A percentile compares a stretch with the other conserved stretches of the same genome.
phyloP scores from a whole-genome alignment of 2,888 invertebrate species.

The Caenorhabditis angaria region DNA sequence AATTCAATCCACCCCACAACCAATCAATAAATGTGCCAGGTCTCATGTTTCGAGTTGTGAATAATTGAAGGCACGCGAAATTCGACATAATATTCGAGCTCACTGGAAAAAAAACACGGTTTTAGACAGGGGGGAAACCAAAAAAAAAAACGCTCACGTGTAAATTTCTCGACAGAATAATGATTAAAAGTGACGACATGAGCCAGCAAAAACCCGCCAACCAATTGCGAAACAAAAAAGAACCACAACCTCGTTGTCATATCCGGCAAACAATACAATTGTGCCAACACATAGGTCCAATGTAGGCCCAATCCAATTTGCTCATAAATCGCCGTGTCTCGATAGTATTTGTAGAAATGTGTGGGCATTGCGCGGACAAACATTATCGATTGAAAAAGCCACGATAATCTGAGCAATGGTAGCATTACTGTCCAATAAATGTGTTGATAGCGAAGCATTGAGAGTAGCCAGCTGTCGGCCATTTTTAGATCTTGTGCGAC shows the following conservation, averaged over 20 bases:
- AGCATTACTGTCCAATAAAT: conserved; percentile 68
- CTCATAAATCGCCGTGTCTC: conserved; percentile 53
- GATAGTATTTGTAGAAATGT: conserved; percentile 61
- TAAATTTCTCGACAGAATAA: conserved; percentile 70
- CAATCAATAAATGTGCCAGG: conserved; percentile 65
- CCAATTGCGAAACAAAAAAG: conserved; percentile 61
- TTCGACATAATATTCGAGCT: conserved; percentile 65
- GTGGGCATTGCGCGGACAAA: conserved; percentile 66
- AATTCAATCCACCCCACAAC: conserved; percentile 71
- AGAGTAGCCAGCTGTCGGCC: conserved; percentile 57
- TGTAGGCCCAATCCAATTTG: conserved; percentile 53
- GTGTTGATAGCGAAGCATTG: conserved; percentile 68
- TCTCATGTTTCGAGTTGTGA: conserved; percentile 70
- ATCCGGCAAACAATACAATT: conserved; percentile 67
- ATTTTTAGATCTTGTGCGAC: conserved; percentile 65
- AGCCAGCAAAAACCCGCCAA: conserved; percentile 68
- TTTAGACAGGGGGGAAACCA: neutral
- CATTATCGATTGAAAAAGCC: conserved; percentile 65
- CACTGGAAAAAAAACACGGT: conserved; percentile 46
- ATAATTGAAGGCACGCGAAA: conserved; percentile 70
- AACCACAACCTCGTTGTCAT: conserved; percentile 44
- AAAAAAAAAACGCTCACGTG: conserved; percentile 48
- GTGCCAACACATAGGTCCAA: conserved; percentile 63
- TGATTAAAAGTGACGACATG: conserved; percentile 72
- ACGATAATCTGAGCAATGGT: conserved; percentile 67